phyloP scores from a whole-genome alignment of 2,113 vertebrate genomes.

The Poecile atricapillus region DNA sequence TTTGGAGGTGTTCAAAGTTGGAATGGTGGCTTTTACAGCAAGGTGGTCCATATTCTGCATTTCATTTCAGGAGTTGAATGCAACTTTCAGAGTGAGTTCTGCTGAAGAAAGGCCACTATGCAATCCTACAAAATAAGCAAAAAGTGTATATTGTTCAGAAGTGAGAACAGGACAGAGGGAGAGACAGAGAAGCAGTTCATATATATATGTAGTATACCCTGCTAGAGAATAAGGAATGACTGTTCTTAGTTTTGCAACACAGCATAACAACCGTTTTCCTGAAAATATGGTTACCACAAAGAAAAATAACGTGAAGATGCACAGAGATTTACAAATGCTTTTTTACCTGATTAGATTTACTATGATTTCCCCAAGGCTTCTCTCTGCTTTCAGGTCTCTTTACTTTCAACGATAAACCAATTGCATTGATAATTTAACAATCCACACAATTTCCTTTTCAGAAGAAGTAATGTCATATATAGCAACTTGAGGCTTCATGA shows the following conservation, averaged over 20 bases:
- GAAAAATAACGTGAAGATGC: background rate
- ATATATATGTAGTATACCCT: background rate
- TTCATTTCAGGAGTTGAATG: background rate
- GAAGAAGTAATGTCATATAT: background rate
- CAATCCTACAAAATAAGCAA: background rate
- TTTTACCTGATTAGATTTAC: conserved; percentile 23
- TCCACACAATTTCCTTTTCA: background rate
- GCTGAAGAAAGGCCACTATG: background rate
- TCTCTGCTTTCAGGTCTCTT: conserved; percentile 5
- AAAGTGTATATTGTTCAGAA: background rate
- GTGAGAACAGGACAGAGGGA: background rate
- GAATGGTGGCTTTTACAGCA: background rate
- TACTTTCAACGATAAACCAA: conserved; percentile 17
- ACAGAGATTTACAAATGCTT: background rate
- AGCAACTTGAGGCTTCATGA: background rate
- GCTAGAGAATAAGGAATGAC: background rate
- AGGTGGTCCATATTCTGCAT: background rate
- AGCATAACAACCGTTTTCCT: background rate
- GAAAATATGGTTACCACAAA: background rate
- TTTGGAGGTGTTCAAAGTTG: background rate
- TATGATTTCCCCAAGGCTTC: background rate
- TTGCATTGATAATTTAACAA: conserved; percentile 26
- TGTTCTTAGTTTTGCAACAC: background rate
- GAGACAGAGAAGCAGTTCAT: background rate
- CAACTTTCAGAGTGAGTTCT: background rate